Evolutionary conservation across 2,797 vertebrate species (phyloP).

Genomic region (Epinephelus malabaricus): DNA sequence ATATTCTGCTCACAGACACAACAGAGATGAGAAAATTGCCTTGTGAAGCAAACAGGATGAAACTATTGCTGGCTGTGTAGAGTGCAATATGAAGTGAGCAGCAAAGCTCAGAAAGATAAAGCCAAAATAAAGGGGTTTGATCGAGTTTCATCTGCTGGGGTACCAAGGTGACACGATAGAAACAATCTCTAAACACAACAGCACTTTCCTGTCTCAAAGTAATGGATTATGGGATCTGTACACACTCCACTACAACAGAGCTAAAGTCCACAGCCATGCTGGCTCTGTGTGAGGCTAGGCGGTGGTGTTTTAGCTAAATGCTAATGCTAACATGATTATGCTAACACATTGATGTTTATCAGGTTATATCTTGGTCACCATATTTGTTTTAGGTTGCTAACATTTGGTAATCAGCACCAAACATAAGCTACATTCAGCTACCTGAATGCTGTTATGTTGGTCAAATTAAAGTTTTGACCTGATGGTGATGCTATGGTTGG

Average conservation of each 20-base stretch:
- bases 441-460: too few species aligned
- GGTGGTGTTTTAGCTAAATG: too few species aligned
- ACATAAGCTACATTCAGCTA: too few species aligned
- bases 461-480: too few species aligned
- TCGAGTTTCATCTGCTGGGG: conserved; percentile 41
- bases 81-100: conserved; percentile 49
- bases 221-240: conserved; percentile 3
- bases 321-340: not conserved
- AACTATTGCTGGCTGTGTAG: conserved; percentile 6
- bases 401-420: too few species aligned
- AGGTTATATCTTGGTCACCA: not conserved
- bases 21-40: conserved; percentile 49
- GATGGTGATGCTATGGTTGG: too few species aligned
- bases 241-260: not conserved
- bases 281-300: not conserved
- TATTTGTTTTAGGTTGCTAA: too few species aligned
- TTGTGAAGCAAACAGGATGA: conserved; percentile 34
- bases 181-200: conserved; percentile 36
- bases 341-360: not conserved
- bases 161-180: conserved; percentile 16
- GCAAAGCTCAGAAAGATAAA: conserved; percentile 30
- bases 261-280: not conserved
- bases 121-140: conserved; percentile 50
- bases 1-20: conserved; percentile 39
- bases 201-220: conserved; percentile 5